Evolutionary conservation across 2,797 vertebrate genomes (phyloP).

Genomic region (Nasua narica): DNA sequence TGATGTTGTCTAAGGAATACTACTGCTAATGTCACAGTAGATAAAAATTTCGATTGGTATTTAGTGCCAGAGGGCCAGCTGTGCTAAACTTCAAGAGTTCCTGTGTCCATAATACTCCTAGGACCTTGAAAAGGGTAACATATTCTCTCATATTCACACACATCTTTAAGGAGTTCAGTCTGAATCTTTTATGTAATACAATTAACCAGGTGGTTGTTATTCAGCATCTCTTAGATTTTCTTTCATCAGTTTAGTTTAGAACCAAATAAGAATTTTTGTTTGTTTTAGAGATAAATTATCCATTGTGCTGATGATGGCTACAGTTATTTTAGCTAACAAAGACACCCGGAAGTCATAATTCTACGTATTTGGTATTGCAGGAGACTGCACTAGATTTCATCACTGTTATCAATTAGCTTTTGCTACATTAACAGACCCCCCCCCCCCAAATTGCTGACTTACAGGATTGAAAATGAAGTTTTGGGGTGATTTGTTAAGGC

Average conservation of each 20-base stretch:
- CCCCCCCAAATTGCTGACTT: not conserved
- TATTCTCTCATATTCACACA: not conserved
- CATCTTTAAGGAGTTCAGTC: not conserved
- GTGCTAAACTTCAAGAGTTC: not conserved
- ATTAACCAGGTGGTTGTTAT: not conserved
- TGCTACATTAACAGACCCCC: not conserved
- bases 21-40: not conserved
- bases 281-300: constrained; percentile 20
- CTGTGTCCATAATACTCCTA: not conserved
- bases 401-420: not conserved
- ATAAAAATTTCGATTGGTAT: not conserved
- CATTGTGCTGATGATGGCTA: not conserved
- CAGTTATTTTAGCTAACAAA: not conserved
- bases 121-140: not conserved
- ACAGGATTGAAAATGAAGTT: not conserved
- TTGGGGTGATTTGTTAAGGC: not conserved
- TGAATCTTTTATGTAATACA: not conserved
- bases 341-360: not conserved
- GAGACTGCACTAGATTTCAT: not conserved
- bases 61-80: not conserved
- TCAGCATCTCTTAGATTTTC: constrained; percentile 13
- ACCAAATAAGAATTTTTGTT: not conserved
- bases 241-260: not conserved
- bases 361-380: not conserved
- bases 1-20: not conserved